Evolutionary conservation across 2,888 invertebrate species (phyloP).

Genomic region (Suillia variegata): DNA sequence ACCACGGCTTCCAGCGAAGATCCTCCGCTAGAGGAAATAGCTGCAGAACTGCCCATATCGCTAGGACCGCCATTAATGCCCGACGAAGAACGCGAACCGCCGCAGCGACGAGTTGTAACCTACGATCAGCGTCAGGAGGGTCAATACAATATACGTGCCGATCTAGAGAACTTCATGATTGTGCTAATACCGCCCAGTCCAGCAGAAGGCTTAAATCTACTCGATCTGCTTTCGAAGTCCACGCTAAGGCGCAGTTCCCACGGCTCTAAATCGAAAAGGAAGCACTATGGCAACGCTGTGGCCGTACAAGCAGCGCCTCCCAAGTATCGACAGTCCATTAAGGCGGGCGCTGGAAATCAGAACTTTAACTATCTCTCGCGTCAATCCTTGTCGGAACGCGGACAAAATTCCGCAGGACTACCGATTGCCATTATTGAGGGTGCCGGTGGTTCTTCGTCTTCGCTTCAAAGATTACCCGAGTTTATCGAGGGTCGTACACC

Average conservation of each 20-base stretch:
- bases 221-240: slow-evolving; percentile 52
- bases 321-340: slow-evolving; percentile 34
- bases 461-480: slow-evolving; percentile 45
- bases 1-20: background rate
- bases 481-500: slow-evolving; percentile 74
- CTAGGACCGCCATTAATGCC: slow-evolving; percentile 28
- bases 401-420: background rate
- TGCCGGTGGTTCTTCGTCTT: background rate
- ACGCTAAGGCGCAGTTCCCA: slow-evolving; percentile 38
- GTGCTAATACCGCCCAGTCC: slow-evolving; percentile 67
- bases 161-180: slow-evolving; percentile 76
- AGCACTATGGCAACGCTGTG: slow-evolving; percentile 27
- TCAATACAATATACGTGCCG: slow-evolving; percentile 73
- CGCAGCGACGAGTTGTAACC: slow-evolving; percentile 45
- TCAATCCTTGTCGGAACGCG: slow-evolving; percentile 10
- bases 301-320: slow-evolving; percentile 6
- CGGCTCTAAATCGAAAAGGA: slow-evolving; percentile 36
- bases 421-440: slow-evolving; percentile 26
- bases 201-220: slow-evolving; percentile 44
- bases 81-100: slow-evolving; percentile 11
- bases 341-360: slow-evolving; percentile 20
- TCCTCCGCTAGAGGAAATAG: slow-evolving; percentile 19
- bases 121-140: slow-evolving; percentile 77
- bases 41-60: slow-evolving; percentile 6
- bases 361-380: slow-evolving; percentile 25